Evolutionary conservation across 35 echinoderm and acorn worm species (phyloP).

Genomic region (Ophioderma brevispina): DNA sequence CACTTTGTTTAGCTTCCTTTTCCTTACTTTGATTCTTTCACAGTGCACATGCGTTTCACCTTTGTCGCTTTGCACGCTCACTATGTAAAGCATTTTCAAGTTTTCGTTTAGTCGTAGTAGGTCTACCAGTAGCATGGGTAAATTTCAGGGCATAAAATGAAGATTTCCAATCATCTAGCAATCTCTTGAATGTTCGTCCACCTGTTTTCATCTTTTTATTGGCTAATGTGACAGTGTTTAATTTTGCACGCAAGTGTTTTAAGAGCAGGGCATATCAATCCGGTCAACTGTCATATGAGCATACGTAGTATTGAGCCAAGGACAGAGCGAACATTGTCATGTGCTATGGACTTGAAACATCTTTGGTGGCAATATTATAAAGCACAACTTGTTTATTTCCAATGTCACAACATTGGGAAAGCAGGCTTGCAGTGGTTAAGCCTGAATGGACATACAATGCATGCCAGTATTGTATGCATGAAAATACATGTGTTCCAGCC

Average conservation of each 20-base stretch:
- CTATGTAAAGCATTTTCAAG: constrained; percentile 41
- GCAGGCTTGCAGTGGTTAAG: too few relatives aligned
- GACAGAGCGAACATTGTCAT: constrained; percentile 8
- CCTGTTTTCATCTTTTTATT: constrained; percentile 18
- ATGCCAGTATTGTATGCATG: too few relatives aligned
- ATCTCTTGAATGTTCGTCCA: constrained; percentile 34
- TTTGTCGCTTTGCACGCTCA: constrained; percentile 17
- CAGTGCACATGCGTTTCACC: constrained; percentile 23
- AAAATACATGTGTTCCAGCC: too few relatives aligned
- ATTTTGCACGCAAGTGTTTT: constrained; percentile 49
- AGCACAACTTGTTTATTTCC: too few relatives aligned
- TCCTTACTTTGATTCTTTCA: not conserved
- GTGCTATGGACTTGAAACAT: not conserved
- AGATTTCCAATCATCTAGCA: constrained; percentile 28
- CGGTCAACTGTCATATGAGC: constrained; percentile 15
- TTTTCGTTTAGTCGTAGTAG: constrained; percentile 61
- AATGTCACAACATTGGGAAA: too few relatives aligned
- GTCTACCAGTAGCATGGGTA: constrained; percentile 36
- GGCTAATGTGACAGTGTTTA: constrained; percentile 20
- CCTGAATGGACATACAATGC: too few relatives aligned
- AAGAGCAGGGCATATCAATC: constrained; percentile 13
- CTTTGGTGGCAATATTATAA: too few relatives aligned
- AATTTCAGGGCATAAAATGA: constrained; percentile 41
- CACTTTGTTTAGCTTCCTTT: constrained; percentile 7
- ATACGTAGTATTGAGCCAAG: constrained; percentile 9